A percentile compares a stretch with the other conserved stretches of the same genome.
phyloP scores from a whole-genome alignment of 2,797 vertebrate genomes.

The Mionectes olivaceus region DNA sequence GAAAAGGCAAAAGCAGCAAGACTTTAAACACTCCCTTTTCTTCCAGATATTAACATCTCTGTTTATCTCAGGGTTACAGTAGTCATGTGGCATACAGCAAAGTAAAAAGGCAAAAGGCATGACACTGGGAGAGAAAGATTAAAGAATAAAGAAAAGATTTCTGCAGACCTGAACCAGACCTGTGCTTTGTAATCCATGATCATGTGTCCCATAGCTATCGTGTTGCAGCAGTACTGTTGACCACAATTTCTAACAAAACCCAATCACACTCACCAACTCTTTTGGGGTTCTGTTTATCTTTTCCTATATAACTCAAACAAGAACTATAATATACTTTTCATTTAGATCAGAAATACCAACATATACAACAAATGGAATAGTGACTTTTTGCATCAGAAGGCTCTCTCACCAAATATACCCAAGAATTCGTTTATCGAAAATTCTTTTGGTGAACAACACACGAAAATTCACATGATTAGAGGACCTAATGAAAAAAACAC shows the following conservation, averaged over 20 bases:
- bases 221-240: background rate
- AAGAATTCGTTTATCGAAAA: background rate
- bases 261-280: background rate
- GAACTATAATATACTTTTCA: background rate
- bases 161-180: background rate
- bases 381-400: background rate
- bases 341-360: background rate
- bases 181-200: background rate
- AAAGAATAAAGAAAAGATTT: background rate
- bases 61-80: background rate
- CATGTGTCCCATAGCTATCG: fast-evolving
- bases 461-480: background rate
- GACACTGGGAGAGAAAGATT: background rate
- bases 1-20: background rate
- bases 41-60: background rate
- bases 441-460: background rate
- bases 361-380: background rate
- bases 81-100: background rate
- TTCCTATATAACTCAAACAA: background rate
- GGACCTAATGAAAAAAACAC: background rate
- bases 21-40: background rate
- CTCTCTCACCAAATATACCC: background rate
- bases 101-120: background rate
- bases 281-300: background rate
- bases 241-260: background rate